These are phyloP conservation scores for Astreopora myriophthalma DNA, from an alignment of 64 coral and sea anemone species.

Conservation along the genomic window DNA sequence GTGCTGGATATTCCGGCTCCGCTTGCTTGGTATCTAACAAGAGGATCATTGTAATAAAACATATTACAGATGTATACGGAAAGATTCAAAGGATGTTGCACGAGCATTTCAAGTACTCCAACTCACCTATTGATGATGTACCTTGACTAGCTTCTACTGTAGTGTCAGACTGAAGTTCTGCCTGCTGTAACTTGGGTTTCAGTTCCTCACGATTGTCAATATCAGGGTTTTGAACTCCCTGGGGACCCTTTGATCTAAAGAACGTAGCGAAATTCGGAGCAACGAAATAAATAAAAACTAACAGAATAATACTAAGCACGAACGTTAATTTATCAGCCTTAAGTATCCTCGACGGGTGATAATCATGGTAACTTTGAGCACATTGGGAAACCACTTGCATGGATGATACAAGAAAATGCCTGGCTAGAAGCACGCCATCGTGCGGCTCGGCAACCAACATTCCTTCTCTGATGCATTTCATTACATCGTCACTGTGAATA, in stretches of 20 bases:
- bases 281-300: not conserved
- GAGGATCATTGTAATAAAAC: not conserved
- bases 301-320: not conserved
- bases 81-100: not conserved
- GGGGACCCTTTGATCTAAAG: not conserved
- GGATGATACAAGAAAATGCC: not conserved
- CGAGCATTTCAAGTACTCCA: no score
- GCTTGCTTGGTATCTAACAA: not conserved
- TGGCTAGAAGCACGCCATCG: no score
- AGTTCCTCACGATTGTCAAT: not conserved
- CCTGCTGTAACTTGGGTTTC: not conserved
- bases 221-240: not conserved
- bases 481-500: not conserved
- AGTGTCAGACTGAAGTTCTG: not conserved
- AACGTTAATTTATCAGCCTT: no score
- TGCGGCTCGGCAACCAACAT: not conserved
- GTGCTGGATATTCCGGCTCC: not conserved
- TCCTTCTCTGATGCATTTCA: slow-evolving; percentile 6
- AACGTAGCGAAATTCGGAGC: not conserved
- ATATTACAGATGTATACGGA: not conserved
- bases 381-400: not conserved
- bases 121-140: not conserved
- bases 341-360: no score
- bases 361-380: not conserved
- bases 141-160: not conserved